Percentiles rank a stretch among this genome's conserved stretches.
These are phyloP conservation scores for Arctopsyche grandis DNA, from an alignment of 1,140 invertebrate genomes.

Conservation along the genomic window DNA sequence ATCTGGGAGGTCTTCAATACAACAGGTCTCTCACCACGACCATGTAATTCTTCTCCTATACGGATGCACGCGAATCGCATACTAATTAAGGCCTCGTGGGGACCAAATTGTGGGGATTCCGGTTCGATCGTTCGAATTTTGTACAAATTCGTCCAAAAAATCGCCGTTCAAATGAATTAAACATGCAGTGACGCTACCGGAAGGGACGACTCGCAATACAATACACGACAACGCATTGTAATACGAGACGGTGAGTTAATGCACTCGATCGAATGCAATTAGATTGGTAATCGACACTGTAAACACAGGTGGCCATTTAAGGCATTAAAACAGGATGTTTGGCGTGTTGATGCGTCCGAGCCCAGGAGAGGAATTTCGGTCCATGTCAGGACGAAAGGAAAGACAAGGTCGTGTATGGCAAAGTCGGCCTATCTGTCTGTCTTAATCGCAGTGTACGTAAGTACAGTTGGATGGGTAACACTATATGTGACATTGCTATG, in stretches of 20 bases:
- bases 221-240: too few relatives aligned
- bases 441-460: background rate
- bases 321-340: background rate
- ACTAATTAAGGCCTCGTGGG: slow-evolving; percentile 14
- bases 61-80: slow-evolving; percentile 33
- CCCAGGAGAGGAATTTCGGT: background rate
- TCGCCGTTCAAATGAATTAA: background rate
- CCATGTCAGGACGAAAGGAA: background rate
- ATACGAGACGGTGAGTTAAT: too few relatives aligned
- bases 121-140: slow-evolving; percentile 2
- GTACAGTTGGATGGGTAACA: too few relatives aligned
- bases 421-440: background rate
- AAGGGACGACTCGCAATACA: background rate
- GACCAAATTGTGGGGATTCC: slow-evolving; percentile 5
- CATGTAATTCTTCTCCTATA: slow-evolving; percentile 37
- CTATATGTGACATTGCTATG: too few relatives aligned
- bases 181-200: background rate
- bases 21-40: slow-evolving; percentile 38
- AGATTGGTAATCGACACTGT: background rate
- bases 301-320: background rate
- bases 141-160: background rate
- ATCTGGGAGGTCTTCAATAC: slow-evolving; percentile 39
- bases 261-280: too few relatives aligned
- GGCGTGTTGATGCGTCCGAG: background rate
- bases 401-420: slow-evolving; percentile 7